Evolutionary conservation across 2,888 invertebrate species (phyloP), one percentile per base, ranked within the genome.

Genomic region (Cactoblastis cactorum): DNA sequence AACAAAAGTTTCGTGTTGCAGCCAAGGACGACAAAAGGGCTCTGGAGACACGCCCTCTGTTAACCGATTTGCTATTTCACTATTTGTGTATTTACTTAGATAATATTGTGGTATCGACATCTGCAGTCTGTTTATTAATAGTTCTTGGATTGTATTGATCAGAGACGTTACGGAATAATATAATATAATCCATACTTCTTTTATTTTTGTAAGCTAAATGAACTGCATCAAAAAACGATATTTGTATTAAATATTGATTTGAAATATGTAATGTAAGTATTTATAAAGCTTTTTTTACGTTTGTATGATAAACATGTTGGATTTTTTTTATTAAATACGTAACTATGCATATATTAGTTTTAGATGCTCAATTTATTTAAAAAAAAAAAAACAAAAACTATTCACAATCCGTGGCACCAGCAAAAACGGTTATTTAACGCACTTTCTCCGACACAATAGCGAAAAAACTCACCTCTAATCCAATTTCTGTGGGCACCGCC

Each of bases 401-500:
- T 18, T 38, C 38, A 19, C n/a, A 38, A 18, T 11, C 18, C 18
- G 38, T 18, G 18, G 18, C 18, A 38, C 18, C 38, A 18, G 38
- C 38, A 38, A 38, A 38, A 19, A 38, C 38, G 18, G 11, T 38
- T 9, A 17, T 11, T 38, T 17, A 17, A 37, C 18, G 17, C 39
- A 15, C 43, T 28, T n/a, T 35, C 41, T 18, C 43, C 15, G 9
- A 15, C 41, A 43, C 43, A 43, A 43, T 43, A 28, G 43, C 9
- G 43, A 28, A 24, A 24, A 0, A 11, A 14, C 41, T 6, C 14
- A 8, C 39, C 2, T 28, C 14, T 28, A 43, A 24, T 32, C 43
- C 43, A 43, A n/a, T 43, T 32, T 43, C 43, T n/a, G 22, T 22
- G 39, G 41, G n/a, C 41, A 41, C 22, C n/a, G 24, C 11, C 28